Percentiles rank a stretch among this genome's conserved stretches.
phyloP scores from a whole-genome alignment of 2,888 invertebrate species.

The Euplexia lucipara region DNA sequence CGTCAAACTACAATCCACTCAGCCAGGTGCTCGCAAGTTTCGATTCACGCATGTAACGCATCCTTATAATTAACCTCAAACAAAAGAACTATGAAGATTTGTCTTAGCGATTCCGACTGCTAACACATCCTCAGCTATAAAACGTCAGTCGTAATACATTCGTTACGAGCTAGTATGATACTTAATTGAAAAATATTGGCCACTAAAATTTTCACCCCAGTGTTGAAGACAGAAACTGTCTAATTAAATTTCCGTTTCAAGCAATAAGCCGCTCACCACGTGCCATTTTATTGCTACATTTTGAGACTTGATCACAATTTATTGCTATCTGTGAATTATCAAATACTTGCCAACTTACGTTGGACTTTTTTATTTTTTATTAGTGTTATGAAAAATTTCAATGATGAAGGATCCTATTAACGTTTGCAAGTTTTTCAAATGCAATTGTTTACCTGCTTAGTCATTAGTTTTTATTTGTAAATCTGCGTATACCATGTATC shows the following conservation, averaged over 20 bases:
- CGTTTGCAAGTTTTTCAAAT: conserved; percentile 20
- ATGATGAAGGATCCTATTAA: conserved; percentile 48
- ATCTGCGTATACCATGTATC: too few relatives aligned
- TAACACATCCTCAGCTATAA: conserved; percentile 30
- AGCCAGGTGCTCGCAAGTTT: background rate
- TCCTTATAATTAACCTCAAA: background rate
- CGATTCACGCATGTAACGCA: background rate
- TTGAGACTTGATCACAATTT: conserved; percentile 79
- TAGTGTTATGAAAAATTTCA: conserved; percentile 56
- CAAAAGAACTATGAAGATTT: background rate
- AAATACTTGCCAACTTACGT: conserved; percentile 58
- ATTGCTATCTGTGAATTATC: conserved; percentile 74
- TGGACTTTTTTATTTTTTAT: conserved; percentile 56
- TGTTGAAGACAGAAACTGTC: conserved; percentile 70
- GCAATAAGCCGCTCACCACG: conserved; percentile 79
- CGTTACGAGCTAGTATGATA: conserved; percentile 51
- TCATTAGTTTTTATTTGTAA: too few relatives aligned
- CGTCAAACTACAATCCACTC: background rate
- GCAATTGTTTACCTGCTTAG: conserved; percentile 4
- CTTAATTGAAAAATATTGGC: conserved; percentile 76
- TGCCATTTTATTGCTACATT: conserved; percentile 79
- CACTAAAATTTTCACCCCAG: conserved; percentile 71
- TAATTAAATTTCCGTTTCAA: conserved; percentile 79
- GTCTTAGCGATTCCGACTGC: background rate
- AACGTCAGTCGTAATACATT: conserved; percentile 55